Percentiles rank a stretch among this genome's conserved stretches.
These are phyloP conservation scores for Catostylus mosaicus DNA, from an alignment of 30 jellyfish, hydroid and myxozoan genomes.

Conservation along the genomic window DNA sequence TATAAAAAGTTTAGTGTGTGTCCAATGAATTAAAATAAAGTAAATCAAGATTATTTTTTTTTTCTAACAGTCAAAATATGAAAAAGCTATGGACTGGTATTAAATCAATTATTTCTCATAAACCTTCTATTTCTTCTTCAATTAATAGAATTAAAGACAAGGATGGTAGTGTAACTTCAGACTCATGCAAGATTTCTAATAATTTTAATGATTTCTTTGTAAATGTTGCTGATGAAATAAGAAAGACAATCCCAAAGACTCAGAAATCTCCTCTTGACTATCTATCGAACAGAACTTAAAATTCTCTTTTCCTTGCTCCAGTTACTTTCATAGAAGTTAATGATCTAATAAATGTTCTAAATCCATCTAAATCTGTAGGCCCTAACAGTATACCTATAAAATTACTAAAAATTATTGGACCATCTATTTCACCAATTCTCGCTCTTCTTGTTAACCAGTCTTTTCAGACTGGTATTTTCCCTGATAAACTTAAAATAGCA, in stretches of 20 bases:
- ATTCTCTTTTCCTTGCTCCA: constrained; percentile 37
- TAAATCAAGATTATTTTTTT: constrained; percentile 43
- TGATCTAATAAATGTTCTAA: constrained; percentile 16
- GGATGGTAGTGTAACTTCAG: constrained; percentile 47
- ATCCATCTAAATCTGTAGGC: constrained; percentile 44
- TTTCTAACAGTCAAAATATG: constrained; percentile 32
- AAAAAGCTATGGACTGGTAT: too few species aligned
- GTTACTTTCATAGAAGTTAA: neutral
- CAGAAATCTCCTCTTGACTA: constrained; percentile 24
- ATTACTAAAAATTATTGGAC: too few species aligned
- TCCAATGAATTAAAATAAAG: constrained; percentile 19
- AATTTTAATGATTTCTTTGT: neutral
- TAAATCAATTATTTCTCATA: constrained; percentile 52
- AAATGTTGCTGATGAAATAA: neutral
- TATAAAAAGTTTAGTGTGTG: neutral
- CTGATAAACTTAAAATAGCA: too few species aligned
- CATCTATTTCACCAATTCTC: too few species aligned
- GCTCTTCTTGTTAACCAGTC: too few species aligned
- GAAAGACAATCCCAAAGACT: constrained; percentile 15
- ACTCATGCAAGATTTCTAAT: constrained; percentile 25
- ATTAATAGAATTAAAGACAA: constrained; percentile 44
- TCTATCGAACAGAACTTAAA: neutral
- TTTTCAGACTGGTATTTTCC: too few species aligned
- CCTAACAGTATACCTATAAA: too few species aligned
- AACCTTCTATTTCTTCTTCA: constrained; percentile 41